phyloP scores from a whole-genome alignment of 2,113 vertebrate genomes.

The Onychorhynchus coronatus region DNA sequence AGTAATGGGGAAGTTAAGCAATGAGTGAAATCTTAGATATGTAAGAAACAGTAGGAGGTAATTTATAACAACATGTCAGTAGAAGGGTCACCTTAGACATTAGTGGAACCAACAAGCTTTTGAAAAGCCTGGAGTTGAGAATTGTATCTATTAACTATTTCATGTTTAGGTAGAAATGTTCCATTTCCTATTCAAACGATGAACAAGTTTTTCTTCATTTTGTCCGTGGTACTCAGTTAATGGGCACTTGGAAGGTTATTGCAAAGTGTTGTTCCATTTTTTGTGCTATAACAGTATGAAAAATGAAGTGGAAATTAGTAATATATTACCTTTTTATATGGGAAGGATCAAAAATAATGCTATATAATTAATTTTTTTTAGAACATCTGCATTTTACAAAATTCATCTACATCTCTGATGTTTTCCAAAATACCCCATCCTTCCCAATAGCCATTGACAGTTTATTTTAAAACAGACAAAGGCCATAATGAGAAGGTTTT shows the following conservation, averaged over 20 bases:
- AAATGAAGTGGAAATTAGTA: background rate
- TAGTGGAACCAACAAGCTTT: background rate
- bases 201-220: background rate
- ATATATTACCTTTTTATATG: background rate
- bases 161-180: background rate
- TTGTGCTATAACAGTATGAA: background rate
- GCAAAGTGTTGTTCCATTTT: background rate
- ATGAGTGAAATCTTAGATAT: background rate
- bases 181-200: background rate
- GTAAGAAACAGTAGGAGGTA: background rate
- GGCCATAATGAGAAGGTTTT: background rate
- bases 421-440: background rate
- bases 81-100: background rate
- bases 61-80: background rate
- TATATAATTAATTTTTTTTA: background rate
- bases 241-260: background rate
- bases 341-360: background rate
- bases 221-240: background rate
- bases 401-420: background rate
- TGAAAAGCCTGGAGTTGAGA: background rate
- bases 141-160: background rate
- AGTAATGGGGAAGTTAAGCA: background rate
- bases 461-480: constrained; percentile 41
- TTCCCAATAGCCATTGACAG: background rate
- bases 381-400: background rate